phyloP scores from a whole-genome alignment of 2,888 invertebrate genomes.

The Melanostoma mellinum region DNA sequence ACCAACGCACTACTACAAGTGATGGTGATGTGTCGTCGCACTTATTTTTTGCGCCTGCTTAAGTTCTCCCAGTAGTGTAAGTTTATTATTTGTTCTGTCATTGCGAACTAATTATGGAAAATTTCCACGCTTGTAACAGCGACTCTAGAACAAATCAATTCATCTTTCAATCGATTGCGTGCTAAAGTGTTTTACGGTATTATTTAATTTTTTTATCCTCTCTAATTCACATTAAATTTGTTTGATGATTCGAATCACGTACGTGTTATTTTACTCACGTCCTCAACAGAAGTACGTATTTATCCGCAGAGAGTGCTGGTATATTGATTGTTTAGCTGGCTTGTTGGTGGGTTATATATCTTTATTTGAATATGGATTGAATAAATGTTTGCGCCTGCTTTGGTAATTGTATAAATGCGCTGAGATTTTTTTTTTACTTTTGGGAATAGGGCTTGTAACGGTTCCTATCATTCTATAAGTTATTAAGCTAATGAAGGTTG shows the following conservation, averaged over 20 bases:
- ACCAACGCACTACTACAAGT: too few species aligned
- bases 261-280: conserved; percentile 71
- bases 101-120: conserved; percentile 63
- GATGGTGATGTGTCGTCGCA: background rate
- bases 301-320: conserved; percentile 64
- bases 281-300: conserved; percentile 67
- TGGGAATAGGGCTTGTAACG: conserved; percentile 55
- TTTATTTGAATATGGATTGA: conserved; percentile 67
- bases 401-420: conserved; percentile 64
- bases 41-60: conserved; percentile 2
- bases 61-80: background rate
- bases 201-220: conserved; percentile 63
- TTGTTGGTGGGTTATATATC: conserved; percentile 34
- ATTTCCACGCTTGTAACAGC: conserved; percentile 68
- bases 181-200: conserved; percentile 71
- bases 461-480: conserved; percentile 18
- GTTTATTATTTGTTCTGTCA: conserved; percentile 27
- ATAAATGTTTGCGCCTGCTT: conserved; percentile 59
- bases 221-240: conserved; percentile 66
- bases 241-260: conserved; percentile 63
- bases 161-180: conserved; percentile 73
- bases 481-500: conserved; percentile 15
- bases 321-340: conserved; percentile 61
- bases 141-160: conserved; percentile 72
- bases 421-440: conserved; percentile 33